Evolutionary conservation across 2,113 vertebrate genomes (phyloP), one percentile per base, ranked within the genome.

Genomic region (Lepus europaeus): DNA sequence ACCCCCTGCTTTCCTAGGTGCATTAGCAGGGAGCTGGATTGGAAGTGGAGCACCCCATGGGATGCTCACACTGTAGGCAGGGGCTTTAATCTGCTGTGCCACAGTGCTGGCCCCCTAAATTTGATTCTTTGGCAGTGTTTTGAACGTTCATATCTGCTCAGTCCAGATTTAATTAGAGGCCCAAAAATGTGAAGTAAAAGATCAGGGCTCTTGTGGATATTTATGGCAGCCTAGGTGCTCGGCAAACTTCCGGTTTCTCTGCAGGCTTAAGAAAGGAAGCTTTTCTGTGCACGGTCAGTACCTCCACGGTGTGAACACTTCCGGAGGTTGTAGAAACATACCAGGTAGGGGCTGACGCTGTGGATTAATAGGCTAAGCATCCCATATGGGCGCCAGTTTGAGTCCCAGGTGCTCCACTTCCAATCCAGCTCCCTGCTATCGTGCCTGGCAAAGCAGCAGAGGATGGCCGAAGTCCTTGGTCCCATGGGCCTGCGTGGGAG

Each of bases 261-360:
- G 64, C 2, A 73, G 39, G 94, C 97, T 4, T 74, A 83, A 94
- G 59, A 97, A 96, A 95, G 63, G 66, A 92, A 73, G 72, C 19
- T 29, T 66, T 63, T 31, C 70, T 36, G 31, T 79, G 85, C 77
- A 88, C 69, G 11, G 56, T 2, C 49, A 53, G n/a, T 27, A 17
- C 33, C 61, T 74, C 27, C 9, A 33, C 68, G 17, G 39, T 72
- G 27, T 53, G 56, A 91, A 31, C 86, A 6, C 36, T 83, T 56
- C 33, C 45, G n/a, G 82, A 49, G 81, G 72, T 70, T 95, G 89
- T 27, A 29, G 91, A 82, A 82, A 63, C 6, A 25, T 10, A n/a
- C 3, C 63, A 59, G 5, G 39, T 39, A 39, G 39, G 39, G 39
- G 39, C 39, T 6, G 39, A 39, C 39, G 39, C 39, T 39, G 39